Percentiles rank a stretch among this genome's conserved stretches.
These are phyloP conservation scores for Furcula furcula DNA, from an alignment of 2,888 invertebrate genomes.

Conservation along the genomic window DNA sequence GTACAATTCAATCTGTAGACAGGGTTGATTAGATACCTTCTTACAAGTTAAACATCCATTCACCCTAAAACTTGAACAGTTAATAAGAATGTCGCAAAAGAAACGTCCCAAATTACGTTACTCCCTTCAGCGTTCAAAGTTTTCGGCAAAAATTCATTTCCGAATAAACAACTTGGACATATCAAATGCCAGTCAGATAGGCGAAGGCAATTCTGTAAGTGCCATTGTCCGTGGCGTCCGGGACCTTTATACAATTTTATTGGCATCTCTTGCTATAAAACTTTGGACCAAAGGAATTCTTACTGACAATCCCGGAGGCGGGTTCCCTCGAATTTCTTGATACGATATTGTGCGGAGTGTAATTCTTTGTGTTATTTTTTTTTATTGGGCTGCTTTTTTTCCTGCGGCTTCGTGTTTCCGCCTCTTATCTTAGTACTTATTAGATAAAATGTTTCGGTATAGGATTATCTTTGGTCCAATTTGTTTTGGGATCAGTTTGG, in stretches of 20 bases:
- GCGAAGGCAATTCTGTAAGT: slow-evolving; percentile 37
- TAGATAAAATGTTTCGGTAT: slow-evolving; percentile 9
- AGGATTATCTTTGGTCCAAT: slow-evolving; percentile 15
- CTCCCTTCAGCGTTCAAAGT: slow-evolving; percentile 19
- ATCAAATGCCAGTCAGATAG: slow-evolving; percentile 33
- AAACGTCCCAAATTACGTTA: not conserved
- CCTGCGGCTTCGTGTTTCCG: slow-evolving; percentile 14
- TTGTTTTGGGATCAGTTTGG: slow-evolving; percentile 9
- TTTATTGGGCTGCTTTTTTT: slow-evolving; percentile 30
- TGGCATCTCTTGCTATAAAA: slow-evolving; percentile 43
- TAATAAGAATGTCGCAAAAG: too few species aligned
- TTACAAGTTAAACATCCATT: too few species aligned
- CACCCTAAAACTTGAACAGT: too few species aligned
- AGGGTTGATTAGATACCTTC: too few species aligned
- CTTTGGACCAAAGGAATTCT: slow-evolving; percentile 43
- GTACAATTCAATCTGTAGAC: too few species aligned
- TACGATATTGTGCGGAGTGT: slow-evolving; percentile 31
- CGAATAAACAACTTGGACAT: slow-evolving; percentile 21
- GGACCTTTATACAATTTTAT: slow-evolving; percentile 46
- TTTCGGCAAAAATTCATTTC: slow-evolving; percentile 18
- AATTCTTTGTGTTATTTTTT: slow-evolving; percentile 41
- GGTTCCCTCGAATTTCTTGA: slow-evolving; percentile 38
- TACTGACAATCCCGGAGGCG: slow-evolving; percentile 35
- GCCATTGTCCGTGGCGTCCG: slow-evolving; percentile 32
- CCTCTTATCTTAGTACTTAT: slow-evolving; percentile 27